phyloP scores from a whole-genome alignment of 2,888 invertebrate species.

The Chalcosyrphus nemorum region DNA sequence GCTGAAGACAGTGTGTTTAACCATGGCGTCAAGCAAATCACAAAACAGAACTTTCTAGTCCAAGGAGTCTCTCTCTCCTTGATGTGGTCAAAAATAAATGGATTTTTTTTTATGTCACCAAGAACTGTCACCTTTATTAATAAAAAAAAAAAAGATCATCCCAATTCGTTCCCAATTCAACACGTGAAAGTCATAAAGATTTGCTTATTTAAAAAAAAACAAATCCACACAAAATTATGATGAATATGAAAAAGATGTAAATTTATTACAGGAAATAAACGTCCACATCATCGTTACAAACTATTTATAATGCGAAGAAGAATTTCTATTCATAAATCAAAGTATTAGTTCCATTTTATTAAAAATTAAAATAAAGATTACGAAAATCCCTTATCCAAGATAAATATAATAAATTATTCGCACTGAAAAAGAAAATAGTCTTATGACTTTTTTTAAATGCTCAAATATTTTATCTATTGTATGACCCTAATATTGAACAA shows the following conservation, averaged over 20 bases:
- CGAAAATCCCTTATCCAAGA: background rate
- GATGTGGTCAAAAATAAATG: background rate
- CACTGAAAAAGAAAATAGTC: background rate
- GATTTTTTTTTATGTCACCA: background rate
- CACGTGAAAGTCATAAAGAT: background rate
- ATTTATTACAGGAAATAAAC: conserved; percentile 6
- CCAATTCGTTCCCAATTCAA: background rate
- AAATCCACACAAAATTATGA: background rate
- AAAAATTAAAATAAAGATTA: background rate
- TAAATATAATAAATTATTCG: background rate
- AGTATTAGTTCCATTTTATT: background rate
- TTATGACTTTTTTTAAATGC: background rate
- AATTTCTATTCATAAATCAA: background rate
- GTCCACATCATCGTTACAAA: background rate
- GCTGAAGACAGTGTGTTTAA: too few relatives aligned
- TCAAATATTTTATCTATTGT: background rate
- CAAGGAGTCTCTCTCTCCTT: too few relatives aligned
- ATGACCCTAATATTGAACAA: conserved; percentile 22
- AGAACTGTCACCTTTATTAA: background rate
- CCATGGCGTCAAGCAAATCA: too few relatives aligned
- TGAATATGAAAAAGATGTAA: background rate
- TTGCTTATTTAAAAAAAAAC: background rate
- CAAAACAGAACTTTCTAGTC: too few relatives aligned
- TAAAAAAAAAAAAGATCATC: background rate
- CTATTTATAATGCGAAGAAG: background rate